Percentiles rank a stretch among this genome's conserved stretches.
These are phyloP conservation scores for Hirundichthys speculiger DNA, from an alignment of 2,113 vertebrate genomes.

Conservation along the genomic window DNA sequence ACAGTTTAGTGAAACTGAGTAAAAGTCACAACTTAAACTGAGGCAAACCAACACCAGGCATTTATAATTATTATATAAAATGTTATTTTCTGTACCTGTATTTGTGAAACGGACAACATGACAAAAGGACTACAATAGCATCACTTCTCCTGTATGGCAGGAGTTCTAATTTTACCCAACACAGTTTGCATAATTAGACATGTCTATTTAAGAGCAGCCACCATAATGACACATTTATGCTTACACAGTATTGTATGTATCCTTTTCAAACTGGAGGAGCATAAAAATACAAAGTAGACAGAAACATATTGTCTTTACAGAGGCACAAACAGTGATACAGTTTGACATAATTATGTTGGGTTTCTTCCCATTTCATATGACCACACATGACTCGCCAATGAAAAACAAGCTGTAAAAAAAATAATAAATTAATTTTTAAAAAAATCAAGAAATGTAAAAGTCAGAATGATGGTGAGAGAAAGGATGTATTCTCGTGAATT, in stretches of 20 bases:
- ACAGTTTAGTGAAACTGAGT: conserved; percentile 11
- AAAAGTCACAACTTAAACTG: conserved; percentile 42
- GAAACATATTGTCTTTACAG: conserved; percentile 24
- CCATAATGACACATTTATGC: conserved; percentile 54
- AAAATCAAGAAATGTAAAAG: conserved; percentile 25
- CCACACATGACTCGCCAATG: conserved; percentile 43
- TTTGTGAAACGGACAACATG: conserved; percentile 37
- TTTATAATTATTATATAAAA: conserved; percentile 27
- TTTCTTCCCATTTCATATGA: not conserved
- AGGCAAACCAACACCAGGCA: conserved; percentile 25
- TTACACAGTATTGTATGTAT: conserved; percentile 27
- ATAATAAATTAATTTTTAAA: conserved; percentile 32
- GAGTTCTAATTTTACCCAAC: conserved; percentile 43
- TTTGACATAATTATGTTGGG: conserved; percentile 7
- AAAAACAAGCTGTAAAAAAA: conserved; percentile 24
- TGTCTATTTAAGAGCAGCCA: conserved; percentile 68
- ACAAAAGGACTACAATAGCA: conserved; percentile 36
- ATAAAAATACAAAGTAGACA: conserved; percentile 14
- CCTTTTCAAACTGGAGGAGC: conserved; percentile 14
- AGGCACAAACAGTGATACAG: conserved; percentile 22
- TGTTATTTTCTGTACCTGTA: conserved; percentile 46
- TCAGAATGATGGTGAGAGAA: conserved; percentile 6
- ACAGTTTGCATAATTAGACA: conserved; percentile 69
- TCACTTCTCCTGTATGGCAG: conserved; percentile 44
- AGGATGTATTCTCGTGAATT: too few species aligned